Base-by-base conservation (phyloP, 2,888 invertebrate species). In the Drosophila anomalata region DNA sequence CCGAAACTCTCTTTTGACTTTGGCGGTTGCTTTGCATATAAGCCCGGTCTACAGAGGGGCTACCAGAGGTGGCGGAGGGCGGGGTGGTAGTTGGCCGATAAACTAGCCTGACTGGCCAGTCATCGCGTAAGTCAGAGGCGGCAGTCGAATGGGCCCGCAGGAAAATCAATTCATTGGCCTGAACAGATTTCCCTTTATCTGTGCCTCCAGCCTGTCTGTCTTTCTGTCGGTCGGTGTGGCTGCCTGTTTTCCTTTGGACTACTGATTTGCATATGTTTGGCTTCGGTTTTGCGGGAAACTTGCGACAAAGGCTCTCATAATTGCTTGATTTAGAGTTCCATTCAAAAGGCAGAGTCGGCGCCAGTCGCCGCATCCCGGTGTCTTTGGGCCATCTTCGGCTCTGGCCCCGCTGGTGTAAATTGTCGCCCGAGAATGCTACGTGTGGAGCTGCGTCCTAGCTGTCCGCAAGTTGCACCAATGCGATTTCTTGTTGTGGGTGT, bases 241-340 rank as follows among this genome's bases (percentile, higher is more conserved):
- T 33, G 41, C 9, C n/a, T n/a, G 46, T 46, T 39, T 39, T 20
- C 24, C 33, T 14, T 36, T 24, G 47, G 61, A 31, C 55, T 75
- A 65, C 72, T 77, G 73, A 88, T 88, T 83, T 88, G 82, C 82
- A 88, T 83, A 88, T 78, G 87, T 46, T 50, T 14, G 20, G 31
- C 56, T 17, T 44, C 20, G 44, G 44, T 11, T 48, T 36, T 22
- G 26, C 29, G 20, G 63, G 44, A 22, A 26, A 20, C 29, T 31
- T 75, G 82, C 87, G 85, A 89, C 89, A 89, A 89, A 90, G 90
- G 89, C 89, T 72, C 87, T 90, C 89, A 89, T 89, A 89, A 89
- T 89, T 89, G 90, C 90, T 90, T 90, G 89, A 90, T 89, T 89
- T 90, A 89, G 87, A 80, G 77, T 75, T 78, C 90, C 89, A 89